Percentiles rank a stretch among this genome's conserved stretches.
These are phyloP conservation scores for Bombus affinis DNA, from an alignment of 1,140 invertebrate genomes.

Conservation along the genomic window DNA sequence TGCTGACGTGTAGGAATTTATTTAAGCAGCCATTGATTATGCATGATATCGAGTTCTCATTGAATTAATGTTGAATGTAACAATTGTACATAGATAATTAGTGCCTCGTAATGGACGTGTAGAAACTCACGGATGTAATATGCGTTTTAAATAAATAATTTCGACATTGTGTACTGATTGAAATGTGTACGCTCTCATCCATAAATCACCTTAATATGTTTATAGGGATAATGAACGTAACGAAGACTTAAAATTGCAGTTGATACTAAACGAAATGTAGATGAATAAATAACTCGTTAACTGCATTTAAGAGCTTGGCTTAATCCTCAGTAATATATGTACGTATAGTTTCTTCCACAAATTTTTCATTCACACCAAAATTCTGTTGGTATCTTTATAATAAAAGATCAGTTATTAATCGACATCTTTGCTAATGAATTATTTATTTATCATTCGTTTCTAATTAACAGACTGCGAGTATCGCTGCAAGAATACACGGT, in stretches of 20 bases:
- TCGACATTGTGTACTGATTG: neutral
- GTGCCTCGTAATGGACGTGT: neutral
- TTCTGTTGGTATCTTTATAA: no score
- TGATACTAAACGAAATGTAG: no score
- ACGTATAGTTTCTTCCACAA: no score
- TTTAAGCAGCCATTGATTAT: constrained; percentile 7
- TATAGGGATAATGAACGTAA: neutral
- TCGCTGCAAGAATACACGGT: no score
- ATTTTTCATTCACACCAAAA: no score
- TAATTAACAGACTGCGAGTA: no score
- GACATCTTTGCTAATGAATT: no score
- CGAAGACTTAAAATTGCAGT: neutral
- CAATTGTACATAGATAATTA: constrained; percentile 35
- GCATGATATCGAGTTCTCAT: neutral
- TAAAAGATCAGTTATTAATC: no score
- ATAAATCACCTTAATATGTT: neutral
- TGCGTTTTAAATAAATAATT: neutral
- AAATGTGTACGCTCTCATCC: neutral
- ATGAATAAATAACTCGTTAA: no score
- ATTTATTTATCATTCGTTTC: no score
- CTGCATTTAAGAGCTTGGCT: no score
- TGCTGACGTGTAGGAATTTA: constrained; percentile 20
- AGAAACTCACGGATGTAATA: neutral
- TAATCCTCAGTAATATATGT: no score
- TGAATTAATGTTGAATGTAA: constrained; percentile 14